Evolutionary conservation across 2,113 vertebrate species (phyloP), one percentile per base, ranked within the genome.

Genomic region (Chauna torquata): DNA sequence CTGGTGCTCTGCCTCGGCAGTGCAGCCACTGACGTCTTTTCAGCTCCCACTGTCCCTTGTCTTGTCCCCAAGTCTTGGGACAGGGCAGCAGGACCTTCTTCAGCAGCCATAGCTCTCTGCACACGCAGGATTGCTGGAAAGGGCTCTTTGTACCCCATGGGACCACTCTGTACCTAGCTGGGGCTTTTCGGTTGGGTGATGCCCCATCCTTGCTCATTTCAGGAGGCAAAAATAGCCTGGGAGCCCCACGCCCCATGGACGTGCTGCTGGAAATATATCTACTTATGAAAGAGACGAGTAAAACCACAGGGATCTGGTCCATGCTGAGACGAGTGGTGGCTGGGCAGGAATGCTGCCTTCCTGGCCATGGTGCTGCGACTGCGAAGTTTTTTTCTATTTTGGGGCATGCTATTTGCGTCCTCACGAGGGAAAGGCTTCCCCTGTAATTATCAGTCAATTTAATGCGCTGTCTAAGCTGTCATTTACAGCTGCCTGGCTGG

Each of bases 261-360:
- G 1, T 3, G 1, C n/a, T 7, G 3, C 91, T 93, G 50, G 80
- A 70, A 97, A 96, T 94, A 70, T 34, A 16, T 36, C 81, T 34
- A 61, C 36, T 96, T 58, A 97, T 97, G 93, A 97, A 59, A 97
- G 96, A 94, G 93, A 11, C 58, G 15, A 1, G 2, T 90, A 97
- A 97, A 97, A 96, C 97, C 97, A 77, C 94, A 2, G n/a, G 59
- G 91, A 86, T 88, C 65, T 32, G 4, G 72, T 49, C 71, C 45
- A 19, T 47, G 45, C 28, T 55, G 18, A 54, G 76, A 92, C 78
- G 2, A 16, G 64, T 83, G 34, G 64, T 2, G 71, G 96, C 77
- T 0, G 6, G 76, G 34, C 8, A 75, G 79, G 50, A 89, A 74
- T 3, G 13, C 38, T 32, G 65, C 70, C 34, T 80, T 47, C 83